Conservation (phyloP, 2,888 invertebrate species). For the Sarcophaga carnaria region DNA sequence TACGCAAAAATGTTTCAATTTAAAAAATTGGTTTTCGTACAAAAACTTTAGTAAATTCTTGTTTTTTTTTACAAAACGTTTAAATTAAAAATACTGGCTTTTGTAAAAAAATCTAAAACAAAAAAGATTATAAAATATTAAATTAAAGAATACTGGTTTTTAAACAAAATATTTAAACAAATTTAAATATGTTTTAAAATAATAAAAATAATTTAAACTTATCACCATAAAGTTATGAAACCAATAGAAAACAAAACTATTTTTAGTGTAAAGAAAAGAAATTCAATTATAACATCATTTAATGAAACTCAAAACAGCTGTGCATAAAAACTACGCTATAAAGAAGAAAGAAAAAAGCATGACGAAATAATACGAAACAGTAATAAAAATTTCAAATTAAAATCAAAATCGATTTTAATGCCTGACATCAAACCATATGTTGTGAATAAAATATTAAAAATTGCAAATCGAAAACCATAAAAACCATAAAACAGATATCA, state of each 20-base stretch:
- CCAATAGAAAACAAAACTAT: no score
- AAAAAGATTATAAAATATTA: neutral
- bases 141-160: neutral
- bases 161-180: no score
- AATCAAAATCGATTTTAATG: conserved; percentile 1
- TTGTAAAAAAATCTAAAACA: neutral
- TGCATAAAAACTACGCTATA: no score
- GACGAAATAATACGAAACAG: conserved; percentile 5
- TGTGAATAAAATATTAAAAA: neutral
- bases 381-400: neutral
- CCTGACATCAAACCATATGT: neutral
- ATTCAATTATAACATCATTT: no score
- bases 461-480: conserved; percentile 4
- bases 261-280: no score
- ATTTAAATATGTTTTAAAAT: no score
- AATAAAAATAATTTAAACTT: no score
- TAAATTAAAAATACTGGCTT: neutral
- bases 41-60: neutral
- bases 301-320: no score
- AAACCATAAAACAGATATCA: neutral
- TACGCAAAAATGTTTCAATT: no score
- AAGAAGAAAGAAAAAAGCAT: neutral
- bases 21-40: no score
- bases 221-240: no score
- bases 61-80: neutral